Base-by-base conservation (phyloP, 2,113 vertebrate species). In the Centropristis striata region DNA sequence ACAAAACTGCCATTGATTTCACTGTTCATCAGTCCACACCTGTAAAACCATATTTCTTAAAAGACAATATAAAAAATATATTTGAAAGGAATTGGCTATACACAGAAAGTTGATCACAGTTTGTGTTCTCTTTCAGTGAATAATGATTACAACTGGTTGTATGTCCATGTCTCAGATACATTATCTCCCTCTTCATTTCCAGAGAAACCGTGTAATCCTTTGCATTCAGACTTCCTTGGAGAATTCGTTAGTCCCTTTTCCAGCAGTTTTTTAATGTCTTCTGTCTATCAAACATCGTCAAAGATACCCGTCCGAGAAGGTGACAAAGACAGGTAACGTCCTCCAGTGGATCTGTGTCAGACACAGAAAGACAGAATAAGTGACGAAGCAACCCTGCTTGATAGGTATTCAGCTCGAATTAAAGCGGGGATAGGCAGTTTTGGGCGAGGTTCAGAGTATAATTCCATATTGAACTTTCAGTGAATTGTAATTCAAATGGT, bases 261-360 rank as follows among this genome's bases (percentile, higher is more conserved):
- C 32, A 32, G 3, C 6, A 32, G n/a, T n/a, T 32, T 32, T 32
- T 32, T 32, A 4, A 37, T 13, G 11, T 54, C 23, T 55, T 73
- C 15, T 8, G 4, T 76, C 8, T 32, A 2, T 87, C 83, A 98
- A 66, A 97, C 94, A 86, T 97, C 95, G 75, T 97, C 95, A 93
- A 97, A 97, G 83, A 97, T 93, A 87, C 89, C 83, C 3, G 90
- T 94, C 75, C 85, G 87, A 82, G 97, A 96, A 90, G 96, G 95
- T 14, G 96, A 96, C 92, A 98, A 96, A 20, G 96, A 96, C 63
- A 95, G 85, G 75, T 97, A 97, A 75, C 94, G 94, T 92, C 96
- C 96, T 80, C 93, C 94, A 6, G 94, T 93, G 86, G 96, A 96
- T 88, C 97, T 98, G 59, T 37, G 42, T 25, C 44, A 93, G 73